phyloP scores from a whole-genome alignment of 2,888 invertebrate genomes.

The Stomorhina lunata region DNA sequence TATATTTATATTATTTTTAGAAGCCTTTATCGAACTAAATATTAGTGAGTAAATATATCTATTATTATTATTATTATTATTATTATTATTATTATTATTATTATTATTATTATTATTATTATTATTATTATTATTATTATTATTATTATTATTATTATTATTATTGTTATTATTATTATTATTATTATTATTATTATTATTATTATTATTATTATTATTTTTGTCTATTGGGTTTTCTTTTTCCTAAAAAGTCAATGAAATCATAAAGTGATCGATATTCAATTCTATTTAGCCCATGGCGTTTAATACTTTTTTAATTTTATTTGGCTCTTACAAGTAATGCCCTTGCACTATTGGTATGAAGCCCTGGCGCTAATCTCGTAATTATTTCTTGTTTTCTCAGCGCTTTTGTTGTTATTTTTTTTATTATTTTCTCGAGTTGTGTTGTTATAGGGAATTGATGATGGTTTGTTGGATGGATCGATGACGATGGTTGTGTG shows the following conservation, averaged over 20 bases:
- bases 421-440: not conserved
- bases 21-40: too few relatives aligned
- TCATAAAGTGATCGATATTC: conserved; percentile 55
- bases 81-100: too few relatives aligned
- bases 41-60: too few relatives aligned
- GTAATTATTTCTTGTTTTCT: conserved; percentile 72
- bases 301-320: conserved; percentile 6
- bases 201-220: not conserved
- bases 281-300: conserved; percentile 45
- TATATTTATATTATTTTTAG: too few relatives aligned
- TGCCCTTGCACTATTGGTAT: conserved; percentile 14
- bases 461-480: not conserved
- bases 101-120: too few relatives aligned
- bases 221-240: conserved; percentile 9
- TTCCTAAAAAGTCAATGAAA: conserved; percentile 44
- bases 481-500: not conserved
- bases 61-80: too few relatives aligned
- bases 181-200: too few relatives aligned
- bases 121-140: too few relatives aligned
- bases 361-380: conserved; percentile 75
- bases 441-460: not conserved
- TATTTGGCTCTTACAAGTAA: not conserved
- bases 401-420: conserved; percentile 18
- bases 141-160: too few relatives aligned
- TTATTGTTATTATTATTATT: too few relatives aligned